phyloP scores from a whole-genome alignment of 2,113 vertebrate genomes.

The Willisornis vidua region DNA sequence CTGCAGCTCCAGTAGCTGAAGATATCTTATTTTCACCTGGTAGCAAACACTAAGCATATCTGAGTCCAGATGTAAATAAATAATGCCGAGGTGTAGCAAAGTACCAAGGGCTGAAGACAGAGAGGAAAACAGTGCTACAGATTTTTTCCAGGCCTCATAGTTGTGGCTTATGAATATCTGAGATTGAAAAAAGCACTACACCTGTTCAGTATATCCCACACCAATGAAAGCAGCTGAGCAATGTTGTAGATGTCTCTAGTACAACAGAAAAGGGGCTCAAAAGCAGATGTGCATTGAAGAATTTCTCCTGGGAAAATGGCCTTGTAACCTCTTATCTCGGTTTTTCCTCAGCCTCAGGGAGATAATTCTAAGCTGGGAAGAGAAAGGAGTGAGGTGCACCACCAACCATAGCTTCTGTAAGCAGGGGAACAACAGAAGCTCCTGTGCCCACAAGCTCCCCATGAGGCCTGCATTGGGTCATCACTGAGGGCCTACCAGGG shows the following conservation, averaged over 20 bases:
- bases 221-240: neutral
- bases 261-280: neutral
- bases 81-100: neutral
- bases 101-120: neutral
- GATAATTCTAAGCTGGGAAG: neutral
- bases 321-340: neutral
- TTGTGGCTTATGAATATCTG: neutral
- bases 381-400: neutral
- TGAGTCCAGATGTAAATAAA: neutral
- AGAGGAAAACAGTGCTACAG: neutral
- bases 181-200: neutral
- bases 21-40: neutral
- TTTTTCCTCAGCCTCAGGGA: neutral
- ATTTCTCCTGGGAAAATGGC: neutral
- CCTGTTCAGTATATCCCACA: neutral
- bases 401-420: neutral
- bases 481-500: rapidly evolving
- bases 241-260: neutral
- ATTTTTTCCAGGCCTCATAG: neutral
- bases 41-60: neutral
- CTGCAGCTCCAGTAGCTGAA: neutral
- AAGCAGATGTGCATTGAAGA: neutral
- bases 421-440: neutral
- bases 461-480: neutral
- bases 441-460: rapidly evolving